Conservation (phyloP, 2,113 vertebrate genomes). For the Osmerus eperlanus region DNA sequence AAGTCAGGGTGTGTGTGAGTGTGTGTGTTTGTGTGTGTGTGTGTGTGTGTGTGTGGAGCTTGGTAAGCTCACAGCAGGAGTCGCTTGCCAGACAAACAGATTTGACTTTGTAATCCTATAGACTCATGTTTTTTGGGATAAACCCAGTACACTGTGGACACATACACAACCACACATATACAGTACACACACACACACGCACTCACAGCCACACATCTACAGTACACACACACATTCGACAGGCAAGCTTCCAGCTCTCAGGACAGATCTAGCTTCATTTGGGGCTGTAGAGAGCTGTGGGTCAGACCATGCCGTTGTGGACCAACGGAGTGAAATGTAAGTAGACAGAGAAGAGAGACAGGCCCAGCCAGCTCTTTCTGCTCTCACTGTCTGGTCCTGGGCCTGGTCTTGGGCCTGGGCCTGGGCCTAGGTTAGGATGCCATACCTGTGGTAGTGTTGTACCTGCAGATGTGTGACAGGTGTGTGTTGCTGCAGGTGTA, state of each 20-base stretch:
- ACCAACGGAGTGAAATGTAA: conserved; percentile 20
- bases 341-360: background rate
- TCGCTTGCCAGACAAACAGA: conserved; percentile 9
- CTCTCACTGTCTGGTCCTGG: background rate
- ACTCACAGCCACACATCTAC: background rate
- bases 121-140: conserved; percentile 19
- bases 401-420: background rate
- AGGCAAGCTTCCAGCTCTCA: background rate
- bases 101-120: conserved; percentile 15
- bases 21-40: background rate
- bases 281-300: background rate
- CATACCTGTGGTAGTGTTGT: no score
- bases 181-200: background rate
- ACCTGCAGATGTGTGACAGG: no score
- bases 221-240: background rate
- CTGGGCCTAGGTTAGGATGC: no score
- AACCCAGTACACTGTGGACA: background rate
- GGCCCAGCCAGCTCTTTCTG: background rate
- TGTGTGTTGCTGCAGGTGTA: conserved; percentile 78
- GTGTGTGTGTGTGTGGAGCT: background rate
- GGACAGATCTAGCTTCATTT: background rate
- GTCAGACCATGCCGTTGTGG: background rate
- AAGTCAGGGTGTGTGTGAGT: background rate
- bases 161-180: background rate
- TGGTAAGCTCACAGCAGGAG: background rate